Base-by-base conservation (phyloP, 1,140 invertebrate genomes). In the Acromyrmex heyeri region DNA sequence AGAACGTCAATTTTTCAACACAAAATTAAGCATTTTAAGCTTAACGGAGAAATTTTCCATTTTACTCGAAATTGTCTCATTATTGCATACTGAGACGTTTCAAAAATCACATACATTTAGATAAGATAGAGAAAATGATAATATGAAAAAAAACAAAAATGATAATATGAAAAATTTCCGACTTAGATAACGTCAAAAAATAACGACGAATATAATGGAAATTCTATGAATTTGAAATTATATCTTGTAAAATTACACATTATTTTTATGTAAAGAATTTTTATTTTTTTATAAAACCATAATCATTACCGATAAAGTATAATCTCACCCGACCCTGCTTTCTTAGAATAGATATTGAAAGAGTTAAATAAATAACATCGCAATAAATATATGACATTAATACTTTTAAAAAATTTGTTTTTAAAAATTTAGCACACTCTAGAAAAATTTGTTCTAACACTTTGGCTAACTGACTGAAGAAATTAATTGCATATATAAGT, bases 351-450 rank as follows among this genome's bases (percentile, higher is more conserved):
- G 48, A 77, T 77, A 64, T 48, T n/a, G 8, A 1, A 62, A 77
- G 12, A 16, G 55, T n/a, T 75, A 65, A 27, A 50, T 55, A 79
- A 79, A 79, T 61, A 59, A 3, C 38, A 69, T 38, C 8, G 3
- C 0, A n/a, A 55, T 27, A 44, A 53, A 79, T 14, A 50, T 34
- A 16, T 7, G 1, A 24, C 14, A 38, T 69, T 30, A 50, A 67
- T 65, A 53, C 0, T 67, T 50, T 50, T 12, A 16, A 78, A 78
- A 44, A 78, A 78, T 53, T 65, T 50, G 1, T 78, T n/a, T 2
- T 50, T 78, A 65, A 78, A 78, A 16, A 64, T 12, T 48, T 78
- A 48, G 1, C 48, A 50, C 4, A 62, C 12, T 44, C 18, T n/a
- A 7, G 50, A 16, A 10, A 18, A 76, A 1, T 18, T 38, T 38